Percentiles rank a stretch among this genome's conserved stretches.
phyloP scores from a whole-genome alignment of 2,888 invertebrate genomes.

The Lobophora halterata region DNA sequence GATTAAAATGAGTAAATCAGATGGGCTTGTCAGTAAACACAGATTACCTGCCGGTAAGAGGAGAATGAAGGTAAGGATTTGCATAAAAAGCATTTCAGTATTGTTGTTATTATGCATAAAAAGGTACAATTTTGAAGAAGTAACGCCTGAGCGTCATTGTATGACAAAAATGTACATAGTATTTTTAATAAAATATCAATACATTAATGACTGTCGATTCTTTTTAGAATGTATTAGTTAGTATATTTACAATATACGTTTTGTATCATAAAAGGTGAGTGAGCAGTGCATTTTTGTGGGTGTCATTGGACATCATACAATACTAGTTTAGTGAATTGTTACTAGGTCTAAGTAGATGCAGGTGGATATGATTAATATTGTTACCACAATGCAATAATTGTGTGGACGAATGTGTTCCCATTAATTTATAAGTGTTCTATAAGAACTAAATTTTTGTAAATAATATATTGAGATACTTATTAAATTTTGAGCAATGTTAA shows the following conservation, averaged over 20 bases:
- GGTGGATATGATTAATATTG: slow-evolving; percentile 70
- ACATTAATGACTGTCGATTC: slow-evolving; percentile 44
- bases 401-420: slow-evolving; percentile 60
- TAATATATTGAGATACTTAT: slow-evolving; percentile 38
- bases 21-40: slow-evolving; percentile 22
- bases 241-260: no score
- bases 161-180: slow-evolving; percentile 69
- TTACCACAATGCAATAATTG: slow-evolving; percentile 50
- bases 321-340: slow-evolving; percentile 55
- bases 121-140: slow-evolving; percentile 70
- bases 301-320: slow-evolving; percentile 47
- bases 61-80: no score
- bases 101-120: slow-evolving; percentile 17
- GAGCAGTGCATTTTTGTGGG: slow-evolving; percentile 52
- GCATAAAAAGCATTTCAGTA: no score
- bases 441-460: slow-evolving; percentile 53
- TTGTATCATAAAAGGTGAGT: slow-evolving; percentile 46
- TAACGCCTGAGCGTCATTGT: slow-evolving; percentile 65
- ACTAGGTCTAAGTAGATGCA: slow-evolving; percentile 56
- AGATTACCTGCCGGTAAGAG: slow-evolving; percentile 1
- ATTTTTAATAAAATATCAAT: slow-evolving; percentile 62
- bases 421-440: slow-evolving; percentile 54
- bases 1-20: slow-evolving; percentile 31
- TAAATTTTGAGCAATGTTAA: slow-evolving; percentile 56
- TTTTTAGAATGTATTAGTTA: slow-evolving; percentile 38